Evolutionary conservation across 2,888 invertebrate genomes (phyloP).

Genomic region (Neoscelio sp.): DNA sequence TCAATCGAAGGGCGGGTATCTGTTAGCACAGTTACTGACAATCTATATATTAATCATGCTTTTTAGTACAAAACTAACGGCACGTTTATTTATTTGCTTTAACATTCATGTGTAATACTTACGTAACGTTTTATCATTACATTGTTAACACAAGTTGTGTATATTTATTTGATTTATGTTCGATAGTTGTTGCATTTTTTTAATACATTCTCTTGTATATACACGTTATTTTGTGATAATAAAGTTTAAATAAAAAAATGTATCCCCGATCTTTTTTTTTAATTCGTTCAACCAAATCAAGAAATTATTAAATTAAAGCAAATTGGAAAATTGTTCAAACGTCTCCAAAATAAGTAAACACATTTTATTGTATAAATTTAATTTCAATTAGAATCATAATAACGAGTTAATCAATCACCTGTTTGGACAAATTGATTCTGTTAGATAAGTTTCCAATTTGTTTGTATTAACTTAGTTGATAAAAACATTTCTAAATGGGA

Average conservation of each 20-base stretch:
- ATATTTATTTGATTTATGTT: neutral
- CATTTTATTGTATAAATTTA: no score
- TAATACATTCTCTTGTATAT: constrained; percentile 10
- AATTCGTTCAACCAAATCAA: constrained; percentile 22
- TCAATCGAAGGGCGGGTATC: constrained; percentile 31
- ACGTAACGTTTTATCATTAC: neutral
- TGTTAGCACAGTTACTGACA: constrained; percentile 28
- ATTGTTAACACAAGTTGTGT: constrained; percentile 21
- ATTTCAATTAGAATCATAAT: no score
- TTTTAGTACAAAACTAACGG: constrained; percentile 4
- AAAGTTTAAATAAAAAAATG: constrained; percentile 3
- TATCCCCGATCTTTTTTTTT: constrained; percentile 9
- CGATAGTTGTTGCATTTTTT: constrained; percentile 1
- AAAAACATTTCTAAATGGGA: no score
- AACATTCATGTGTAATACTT: neutral
- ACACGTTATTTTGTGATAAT: constrained; percentile 9
- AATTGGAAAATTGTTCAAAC: constrained; percentile 16
- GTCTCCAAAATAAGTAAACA: no score
- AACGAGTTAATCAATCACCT: no score
- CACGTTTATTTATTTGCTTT: constrained; percentile 1
- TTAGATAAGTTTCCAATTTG: no score
- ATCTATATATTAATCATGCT: constrained; percentile 26
- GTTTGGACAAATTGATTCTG: no score
- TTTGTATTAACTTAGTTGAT: no score
- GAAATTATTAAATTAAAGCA: constrained; percentile 1